Percentiles rank a stretch among this genome's conserved stretches.
Conservation (phyloP, 2,888 invertebrate genomes). For the Prosopocoilus inquinatus region DNA sequence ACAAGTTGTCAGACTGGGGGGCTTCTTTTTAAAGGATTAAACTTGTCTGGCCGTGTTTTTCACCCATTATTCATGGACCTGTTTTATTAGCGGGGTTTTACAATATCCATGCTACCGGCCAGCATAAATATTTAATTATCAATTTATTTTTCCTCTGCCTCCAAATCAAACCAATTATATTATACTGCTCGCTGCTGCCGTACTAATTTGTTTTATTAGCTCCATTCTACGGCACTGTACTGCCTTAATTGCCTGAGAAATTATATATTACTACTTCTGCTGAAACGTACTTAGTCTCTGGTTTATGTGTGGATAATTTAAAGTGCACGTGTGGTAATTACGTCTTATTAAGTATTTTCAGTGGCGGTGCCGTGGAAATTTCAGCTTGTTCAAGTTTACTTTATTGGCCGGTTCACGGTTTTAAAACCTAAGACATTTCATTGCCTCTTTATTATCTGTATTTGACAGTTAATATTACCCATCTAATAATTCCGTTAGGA, state of each 20-base stretch:
- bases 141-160: constrained; percentile 38
- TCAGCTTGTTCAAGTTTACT: too few relatives aligned
- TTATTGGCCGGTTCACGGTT: too few relatives aligned
- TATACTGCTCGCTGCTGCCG: constrained; percentile 24
- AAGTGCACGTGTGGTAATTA: background rate
- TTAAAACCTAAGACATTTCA: too few relatives aligned
- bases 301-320: background rate
- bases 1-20: constrained; percentile 25
- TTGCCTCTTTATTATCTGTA: too few relatives aligned
- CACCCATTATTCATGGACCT: constrained; percentile 35
- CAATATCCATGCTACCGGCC: constrained; percentile 33
- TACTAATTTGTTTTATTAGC: constrained; percentile 22
- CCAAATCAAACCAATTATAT: constrained; percentile 33
- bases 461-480: too few relatives aligned
- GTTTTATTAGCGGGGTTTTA: constrained; percentile 37
- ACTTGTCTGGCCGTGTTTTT: constrained; percentile 25
- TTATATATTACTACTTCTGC: background rate
- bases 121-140: constrained; percentile 42
- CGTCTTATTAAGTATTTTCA: too few relatives aligned
- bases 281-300: background rate
- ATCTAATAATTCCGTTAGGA: too few relatives aligned
- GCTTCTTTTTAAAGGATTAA: constrained; percentile 19
- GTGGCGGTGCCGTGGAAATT: too few relatives aligned
- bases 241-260: background rate
- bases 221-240: constrained; percentile 6